These are phyloP conservation scores for Netelia fuscicornis DNA, from an alignment of 2,888 invertebrate species.

Conservation along the genomic window DNA sequence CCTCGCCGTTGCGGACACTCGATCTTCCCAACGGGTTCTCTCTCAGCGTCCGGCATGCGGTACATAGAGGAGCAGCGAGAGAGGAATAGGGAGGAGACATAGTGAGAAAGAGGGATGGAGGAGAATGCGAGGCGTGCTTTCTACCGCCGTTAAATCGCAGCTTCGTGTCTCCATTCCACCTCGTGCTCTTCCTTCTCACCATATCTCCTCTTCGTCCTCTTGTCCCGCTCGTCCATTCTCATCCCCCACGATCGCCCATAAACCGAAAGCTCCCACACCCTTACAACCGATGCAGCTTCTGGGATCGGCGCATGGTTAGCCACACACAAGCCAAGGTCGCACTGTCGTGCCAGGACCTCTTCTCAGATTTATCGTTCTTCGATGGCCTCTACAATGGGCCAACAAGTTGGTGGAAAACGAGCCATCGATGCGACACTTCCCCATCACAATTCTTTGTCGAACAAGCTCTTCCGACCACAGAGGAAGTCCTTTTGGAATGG, in stretches of 20 bases:
- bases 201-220: constrained; percentile 60
- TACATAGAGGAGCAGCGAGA: constrained; percentile 37
- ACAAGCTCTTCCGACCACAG: constrained; percentile 75
- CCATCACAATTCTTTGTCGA: constrained; percentile 78
- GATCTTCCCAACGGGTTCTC: constrained; percentile 81
- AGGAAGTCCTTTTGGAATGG: background rate
- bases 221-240: constrained; percentile 33
- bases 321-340: constrained; percentile 46
- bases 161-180: constrained; percentile 46
- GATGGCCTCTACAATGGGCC: constrained; percentile 80
- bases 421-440: constrained; percentile 56
- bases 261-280: constrained; percentile 76
- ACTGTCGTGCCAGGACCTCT: constrained; percentile 62
- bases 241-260: constrained; percentile 79
- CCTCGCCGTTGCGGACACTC: constrained; percentile 83
- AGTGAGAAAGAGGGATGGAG: constrained; percentile 11
- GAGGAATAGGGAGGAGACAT: constrained; percentile 21
- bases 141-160: constrained; percentile 76
- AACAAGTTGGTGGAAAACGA: constrained; percentile 84
- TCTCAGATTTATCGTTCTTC: constrained; percentile 82
- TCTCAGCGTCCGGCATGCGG: constrained; percentile 57
- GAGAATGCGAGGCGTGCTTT: constrained; percentile 54
- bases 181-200: constrained; percentile 55
- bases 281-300: constrained; percentile 53
- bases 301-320: constrained; percentile 51